phyloP scores from a whole-genome alignment of 1,140 invertebrate species.

The Conus ventricosus region DNA sequence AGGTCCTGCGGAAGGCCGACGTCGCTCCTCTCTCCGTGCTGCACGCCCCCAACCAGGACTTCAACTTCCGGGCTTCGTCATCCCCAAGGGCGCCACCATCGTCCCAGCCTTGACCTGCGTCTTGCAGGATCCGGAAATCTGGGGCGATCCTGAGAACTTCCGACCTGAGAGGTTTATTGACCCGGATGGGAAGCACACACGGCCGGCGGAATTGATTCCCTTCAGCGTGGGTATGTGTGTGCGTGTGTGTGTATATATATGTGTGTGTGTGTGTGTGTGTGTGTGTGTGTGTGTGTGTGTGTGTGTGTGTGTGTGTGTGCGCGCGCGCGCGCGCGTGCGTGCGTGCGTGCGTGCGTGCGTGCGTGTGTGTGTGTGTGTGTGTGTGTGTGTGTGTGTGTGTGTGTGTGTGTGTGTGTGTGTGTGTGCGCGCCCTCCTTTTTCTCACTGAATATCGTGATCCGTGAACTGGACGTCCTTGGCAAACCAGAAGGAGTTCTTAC shows the following conservation, averaged over 20 bases:
- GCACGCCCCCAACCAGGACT: slow-evolving; percentile 58
- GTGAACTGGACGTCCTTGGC: no score
- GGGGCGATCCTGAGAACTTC: slow-evolving; percentile 83
- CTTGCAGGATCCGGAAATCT: slow-evolving; percentile 72
- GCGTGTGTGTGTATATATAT: background rate
- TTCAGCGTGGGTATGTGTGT: slow-evolving; percentile 34
- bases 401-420: no score
- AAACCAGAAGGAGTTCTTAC: no score
- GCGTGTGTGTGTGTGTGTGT: no score
- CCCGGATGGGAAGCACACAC: slow-evolving; percentile 36
- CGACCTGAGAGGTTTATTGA: slow-evolving; percentile 79
- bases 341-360: no score
- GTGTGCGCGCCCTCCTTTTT: no score
- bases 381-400: no score
- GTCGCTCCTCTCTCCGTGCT: slow-evolving; percentile 67
- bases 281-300: no score
- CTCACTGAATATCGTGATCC: no score
- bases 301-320: no score
- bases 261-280: background rate
- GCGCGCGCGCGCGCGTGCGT: no score
- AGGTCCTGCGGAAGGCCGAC: slow-evolving; percentile 46
- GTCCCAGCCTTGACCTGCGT: slow-evolving; percentile 65
- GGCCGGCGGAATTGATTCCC: slow-evolving; percentile 36
- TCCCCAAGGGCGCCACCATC: slow-evolving; percentile 66
- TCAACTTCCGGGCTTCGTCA: slow-evolving; percentile 63